Evolutionary conservation across 2,888 invertebrate genomes (phyloP), one percentile per base, ranked within the genome.

Genomic region (Hydriomena furcata): DNA sequence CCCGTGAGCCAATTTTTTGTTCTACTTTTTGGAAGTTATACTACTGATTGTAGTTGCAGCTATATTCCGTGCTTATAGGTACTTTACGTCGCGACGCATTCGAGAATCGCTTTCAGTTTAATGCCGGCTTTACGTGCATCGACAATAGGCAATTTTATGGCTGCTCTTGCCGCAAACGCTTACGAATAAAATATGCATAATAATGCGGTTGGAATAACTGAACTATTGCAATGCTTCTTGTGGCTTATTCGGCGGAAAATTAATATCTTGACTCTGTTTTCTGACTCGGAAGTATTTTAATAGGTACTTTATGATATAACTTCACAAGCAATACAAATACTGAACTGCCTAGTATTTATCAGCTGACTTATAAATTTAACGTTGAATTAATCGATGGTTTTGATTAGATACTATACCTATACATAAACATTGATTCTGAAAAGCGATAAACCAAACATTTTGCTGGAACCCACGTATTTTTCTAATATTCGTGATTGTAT

Each of bases 81-180:
- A 71, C 77, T 81, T 78, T 70, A 72, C 71, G 68, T 73, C 66
- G 70, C 68, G 68, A 73, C 71, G 79, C 78, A 79, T 80, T 82
- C 76, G 64, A 76, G 74, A 80, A 81, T 76, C 77, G 82, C 78
- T 84, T 79, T 78, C 76, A 73, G 77, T 76, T 80, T 81, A 83
- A 84, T 79, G 82, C 72, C 67, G 67, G 75, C 71, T 73, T 74
- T 79, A 75, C 76, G 73, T 80, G 79, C 76, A 78, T 77, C 79
- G 76, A 84, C 85, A 85, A 84, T 84, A 75, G 79, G 81, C 79
- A 75, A 78, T 84, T 82, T 81, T 73, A 78, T 73, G 60, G 68
- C 70, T 68, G 65, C 68, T 70, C 69, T 70, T 66, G 61, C 68
- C 66, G 65, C 61, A 63, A 70, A 65, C 66, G 64, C 60, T 65